Percentiles rank a stretch among this genome's conserved stretches.
These are phyloP conservation scores for Pogonocherus hispidulus DNA, from an alignment of 2,888 invertebrate species.

Conservation along the genomic window DNA sequence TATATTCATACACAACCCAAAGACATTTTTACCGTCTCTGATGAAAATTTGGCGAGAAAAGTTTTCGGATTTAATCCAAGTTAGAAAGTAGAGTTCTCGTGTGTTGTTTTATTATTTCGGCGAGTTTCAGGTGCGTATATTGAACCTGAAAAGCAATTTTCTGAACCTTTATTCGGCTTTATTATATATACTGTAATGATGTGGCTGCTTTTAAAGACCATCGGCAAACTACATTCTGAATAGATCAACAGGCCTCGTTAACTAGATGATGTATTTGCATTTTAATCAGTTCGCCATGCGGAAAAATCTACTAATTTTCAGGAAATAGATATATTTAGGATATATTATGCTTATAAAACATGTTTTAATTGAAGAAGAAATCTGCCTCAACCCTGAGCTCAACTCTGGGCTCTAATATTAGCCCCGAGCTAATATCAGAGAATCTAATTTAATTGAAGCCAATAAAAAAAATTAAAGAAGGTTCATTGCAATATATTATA, in stretches of 20 bases:
- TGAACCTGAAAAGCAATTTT: constrained; percentile 35
- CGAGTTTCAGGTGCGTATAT: constrained; percentile 40
- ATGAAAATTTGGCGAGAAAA: constrained; percentile 39
- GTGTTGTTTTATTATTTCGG: constrained; percentile 41
- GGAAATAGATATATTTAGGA: too few relatives aligned
- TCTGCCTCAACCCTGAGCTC: too few relatives aligned
- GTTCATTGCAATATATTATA: too few relatives aligned
- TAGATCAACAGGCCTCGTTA: not conserved
- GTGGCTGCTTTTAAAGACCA: not conserved
- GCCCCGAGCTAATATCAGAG: too few relatives aligned
- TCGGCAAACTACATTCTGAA: not conserved
- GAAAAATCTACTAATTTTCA: too few relatives aligned
- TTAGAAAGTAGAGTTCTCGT: constrained; percentile 41
- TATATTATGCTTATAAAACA: too few relatives aligned
- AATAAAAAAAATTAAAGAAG: too few relatives aligned
- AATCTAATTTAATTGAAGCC: too few relatives aligned
- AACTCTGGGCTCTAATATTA: too few relatives aligned
- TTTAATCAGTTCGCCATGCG: too few relatives aligned
- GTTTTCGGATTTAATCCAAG: constrained; percentile 46
- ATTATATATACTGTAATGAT: constrained; percentile 13
- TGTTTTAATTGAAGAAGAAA: too few relatives aligned
- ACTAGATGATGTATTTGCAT: not conserved
- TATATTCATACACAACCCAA: constrained; percentile 46
- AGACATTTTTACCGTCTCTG: constrained; percentile 42
- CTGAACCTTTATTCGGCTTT: constrained; percentile 24